Base-by-base conservation (phyloP, 1,140 invertebrate genomes). In the Lepidurus couesii region DNA sequence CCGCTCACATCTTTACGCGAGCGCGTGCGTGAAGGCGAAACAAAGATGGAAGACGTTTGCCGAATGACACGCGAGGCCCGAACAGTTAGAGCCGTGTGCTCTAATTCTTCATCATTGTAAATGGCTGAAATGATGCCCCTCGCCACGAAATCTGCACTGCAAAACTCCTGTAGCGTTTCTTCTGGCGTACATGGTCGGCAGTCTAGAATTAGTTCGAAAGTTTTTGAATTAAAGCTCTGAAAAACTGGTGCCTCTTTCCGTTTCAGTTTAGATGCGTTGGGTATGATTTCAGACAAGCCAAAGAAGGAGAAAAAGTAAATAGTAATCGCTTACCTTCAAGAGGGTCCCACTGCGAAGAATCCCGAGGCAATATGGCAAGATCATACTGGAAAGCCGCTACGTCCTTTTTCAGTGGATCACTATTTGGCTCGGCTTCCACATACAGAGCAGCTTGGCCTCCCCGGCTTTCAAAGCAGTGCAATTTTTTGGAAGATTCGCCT, bases 81-180 rank as follows among this genome's bases (percentile, higher is more conserved):
- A n/a, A 92, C 85, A 0, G 89, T 88, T 74, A 92, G 84, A 81
- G 91, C 90, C 0, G 91, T 89, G 9, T 88, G 86, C 82, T 92
- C 89, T 53, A 91, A 82, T 45, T 90, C 89, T 7, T 88, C 85
- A 16, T 89, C 85, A 75, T 89, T 87, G 80, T 90, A 88, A 3
- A 91, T 88, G 13, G 88, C 88, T 26, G 89, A 88, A 81, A 93
- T 90, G 11, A 88, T 89, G 0, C 91, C 92, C 80, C 90, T 86
- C 0, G 90, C 89, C 9, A 92, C 90, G 82, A 94, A 87, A 85
- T 94, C 92, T 81, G 91, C 93, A 16, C 90, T 90, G 83, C 93
- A 94, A 82, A 91, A 94, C 8, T 91, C 90, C 45, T 91, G 88
- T 16, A 92, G 89, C 73, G 94, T 82, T 84, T 94, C 92, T 6